Percentiles rank a stretch among this genome's conserved stretches.
Evolutionary conservation across 2,113 vertebrate genomes (phyloP).

Genomic region (Natator depressus): DNA sequence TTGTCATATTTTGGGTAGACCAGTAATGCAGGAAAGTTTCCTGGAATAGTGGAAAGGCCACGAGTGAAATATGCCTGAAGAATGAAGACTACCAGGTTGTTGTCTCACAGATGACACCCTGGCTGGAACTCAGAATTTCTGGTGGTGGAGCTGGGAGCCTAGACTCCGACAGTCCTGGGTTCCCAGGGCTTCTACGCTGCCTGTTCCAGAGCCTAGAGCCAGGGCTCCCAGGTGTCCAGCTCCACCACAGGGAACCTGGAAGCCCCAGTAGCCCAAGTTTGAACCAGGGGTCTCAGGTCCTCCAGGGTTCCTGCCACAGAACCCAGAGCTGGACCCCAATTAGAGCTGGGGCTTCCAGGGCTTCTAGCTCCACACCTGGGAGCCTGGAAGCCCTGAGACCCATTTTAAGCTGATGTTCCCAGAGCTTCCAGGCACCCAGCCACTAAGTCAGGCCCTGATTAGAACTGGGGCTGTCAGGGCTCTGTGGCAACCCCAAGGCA

Average conservation of each 20-base stretch:
- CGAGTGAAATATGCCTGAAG: neutral
- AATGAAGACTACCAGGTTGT: neutral
- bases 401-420: neutral
- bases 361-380: neutral
- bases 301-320: neutral
- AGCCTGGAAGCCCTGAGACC: neutral
- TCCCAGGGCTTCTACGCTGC: neutral
- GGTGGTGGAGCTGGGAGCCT: neutral
- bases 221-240: neutral
- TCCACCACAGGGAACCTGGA: neutral
- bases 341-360: neutral
- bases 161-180: neutral
- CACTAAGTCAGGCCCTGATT: neutral
- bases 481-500: neutral
- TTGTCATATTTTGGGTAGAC: neutral
- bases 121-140: neutral
- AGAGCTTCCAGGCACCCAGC: neutral
- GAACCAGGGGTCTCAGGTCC: neutral
- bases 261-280: neutral
- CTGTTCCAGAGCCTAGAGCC: neutral
- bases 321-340: neutral
- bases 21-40: neutral
- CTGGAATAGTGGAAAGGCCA: neutral
- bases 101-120: neutral
- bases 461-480: neutral